These are phyloP conservation scores for Hemitrygon akajei DNA, from an alignment of 2,797 vertebrate species.

Conservation along the genomic window DNA sequence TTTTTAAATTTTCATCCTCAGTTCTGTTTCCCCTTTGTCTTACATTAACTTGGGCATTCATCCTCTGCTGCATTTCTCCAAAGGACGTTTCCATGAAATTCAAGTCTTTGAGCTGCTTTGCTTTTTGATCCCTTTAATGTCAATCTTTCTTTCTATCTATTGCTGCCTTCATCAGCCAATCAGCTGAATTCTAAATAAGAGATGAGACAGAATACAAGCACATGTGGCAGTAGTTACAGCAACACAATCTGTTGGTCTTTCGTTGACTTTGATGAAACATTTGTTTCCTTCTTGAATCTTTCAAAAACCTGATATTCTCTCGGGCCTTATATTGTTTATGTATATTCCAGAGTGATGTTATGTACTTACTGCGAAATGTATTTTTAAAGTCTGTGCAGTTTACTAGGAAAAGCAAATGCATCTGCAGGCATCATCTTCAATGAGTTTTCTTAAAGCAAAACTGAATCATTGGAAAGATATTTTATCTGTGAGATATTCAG, in stretches of 20 bases:
- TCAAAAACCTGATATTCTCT: background rate
- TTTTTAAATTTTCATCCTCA: background rate
- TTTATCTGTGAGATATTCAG: background rate
- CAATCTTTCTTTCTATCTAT: background rate
- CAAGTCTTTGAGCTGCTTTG: background rate
- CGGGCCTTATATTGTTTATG: background rate
- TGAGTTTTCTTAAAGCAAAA: background rate
- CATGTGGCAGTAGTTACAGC: background rate
- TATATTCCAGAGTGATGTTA: conserved; percentile 12
- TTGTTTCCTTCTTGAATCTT: conserved; percentile 29
- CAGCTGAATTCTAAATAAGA: conserved; percentile 1
- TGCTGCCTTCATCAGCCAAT: conserved; percentile 20
- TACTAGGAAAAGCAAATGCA: background rate
- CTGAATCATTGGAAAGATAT: background rate
- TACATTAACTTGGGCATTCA: background rate
- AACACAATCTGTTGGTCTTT: conserved; percentile 20
- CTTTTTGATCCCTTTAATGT: background rate
- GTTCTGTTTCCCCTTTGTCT: background rate
- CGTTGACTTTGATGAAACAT: conserved; percentile 12
- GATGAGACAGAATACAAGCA: conserved; percentile 15
- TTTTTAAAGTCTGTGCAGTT: conserved; percentile 22
- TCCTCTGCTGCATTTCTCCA: background rate
- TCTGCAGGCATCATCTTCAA: background rate
- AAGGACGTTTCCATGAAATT: background rate
- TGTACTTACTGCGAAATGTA: background rate